These are phyloP conservation scores for Brotula barbata DNA, from an alignment of 2,797 vertebrate genomes.

Conservation along the genomic window DNA sequence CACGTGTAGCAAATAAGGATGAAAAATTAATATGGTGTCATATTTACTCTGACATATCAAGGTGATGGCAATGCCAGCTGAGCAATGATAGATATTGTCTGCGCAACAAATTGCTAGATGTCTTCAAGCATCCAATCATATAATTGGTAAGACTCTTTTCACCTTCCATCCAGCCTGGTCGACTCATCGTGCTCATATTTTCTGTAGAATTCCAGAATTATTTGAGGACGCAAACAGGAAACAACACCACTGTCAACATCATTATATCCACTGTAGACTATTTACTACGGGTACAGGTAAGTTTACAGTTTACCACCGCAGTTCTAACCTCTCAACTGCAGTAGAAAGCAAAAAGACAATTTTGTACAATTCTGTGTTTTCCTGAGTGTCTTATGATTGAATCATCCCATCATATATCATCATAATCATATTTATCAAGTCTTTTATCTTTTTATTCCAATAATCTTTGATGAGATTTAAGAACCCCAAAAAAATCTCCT, in stretches of 20 bases:
- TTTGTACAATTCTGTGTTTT: too few species aligned
- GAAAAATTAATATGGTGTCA: background rate
- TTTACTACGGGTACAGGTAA: constrained; percentile 93
- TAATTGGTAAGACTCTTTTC: background rate
- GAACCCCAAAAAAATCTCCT: too few species aligned
- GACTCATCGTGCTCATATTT: too few species aligned
- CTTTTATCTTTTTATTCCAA: too few species aligned
- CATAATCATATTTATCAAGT: too few species aligned
- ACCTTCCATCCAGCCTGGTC: background rate
- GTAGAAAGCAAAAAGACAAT: too few species aligned
- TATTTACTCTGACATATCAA: background rate
- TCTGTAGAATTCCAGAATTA: constrained; percentile 99
- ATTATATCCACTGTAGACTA: constrained; percentile 98
- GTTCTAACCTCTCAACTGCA: background rate
- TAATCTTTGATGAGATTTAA: too few species aligned
- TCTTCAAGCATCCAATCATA: background rate
- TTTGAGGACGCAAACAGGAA: constrained; percentile 94
- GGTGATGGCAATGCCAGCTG: background rate
- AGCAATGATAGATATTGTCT: background rate
- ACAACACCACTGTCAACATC: constrained; percentile 96
- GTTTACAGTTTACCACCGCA: too few species aligned
- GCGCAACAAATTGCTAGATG: background rate
- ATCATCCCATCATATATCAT: too few species aligned
- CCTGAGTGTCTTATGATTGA: too few species aligned
- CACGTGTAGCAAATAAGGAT: background rate